Base-by-base conservation (phyloP, 1,140 invertebrate genomes). In the Homarus americanus region DNA sequence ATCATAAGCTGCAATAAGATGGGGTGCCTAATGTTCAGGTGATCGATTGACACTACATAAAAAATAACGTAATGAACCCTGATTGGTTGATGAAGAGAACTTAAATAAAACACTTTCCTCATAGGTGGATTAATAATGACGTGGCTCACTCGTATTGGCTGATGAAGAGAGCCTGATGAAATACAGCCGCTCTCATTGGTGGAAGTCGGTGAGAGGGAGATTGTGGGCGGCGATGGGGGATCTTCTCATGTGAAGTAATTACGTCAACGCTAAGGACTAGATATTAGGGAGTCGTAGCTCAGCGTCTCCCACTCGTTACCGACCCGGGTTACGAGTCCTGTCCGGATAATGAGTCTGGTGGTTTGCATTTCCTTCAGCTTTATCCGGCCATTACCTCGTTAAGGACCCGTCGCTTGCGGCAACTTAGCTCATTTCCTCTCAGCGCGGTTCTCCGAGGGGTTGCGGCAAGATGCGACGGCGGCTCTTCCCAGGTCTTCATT, bases 271-370 rank as follows among this genome's bases (percentile, higher is more conserved):
- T 34, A 41, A 82, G 53, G 79, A 82, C 32, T 12, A n/a, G 79
- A 38, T 82, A 82, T 82, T 82, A 82, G n/a, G 40, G 78, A 17
- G 79, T 82, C 79, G 53, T 82, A 82, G 63, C 79, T 82, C 79
- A 82, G 49, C 49, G 79, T 82, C 38, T 63, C 53, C 32, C 12
- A 2, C 17, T 12, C 63, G n/a, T 32, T 32, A 28, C 63, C 63
- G 28, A 28, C 53, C 9, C 49, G 38, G 79, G 79, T 82, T 58
- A 82, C 49, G 79, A 41, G 79, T 36, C 49, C 34, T 44, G 41
- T 20, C 49, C 49, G 78, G 49, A n/a, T 82, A 82, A 82, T 82
- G 79, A 82, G 79, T 82, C 28, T 58, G 49, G 49, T 82, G 79
- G 79, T 82, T 82, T 82, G 79, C 79, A 82, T 82, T 82, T 82